A percentile compares a stretch with the other conserved stretches of the same genome.
phyloP scores from a whole-genome alignment of 2,888 invertebrate species.

The Himalopsyche anomala region DNA sequence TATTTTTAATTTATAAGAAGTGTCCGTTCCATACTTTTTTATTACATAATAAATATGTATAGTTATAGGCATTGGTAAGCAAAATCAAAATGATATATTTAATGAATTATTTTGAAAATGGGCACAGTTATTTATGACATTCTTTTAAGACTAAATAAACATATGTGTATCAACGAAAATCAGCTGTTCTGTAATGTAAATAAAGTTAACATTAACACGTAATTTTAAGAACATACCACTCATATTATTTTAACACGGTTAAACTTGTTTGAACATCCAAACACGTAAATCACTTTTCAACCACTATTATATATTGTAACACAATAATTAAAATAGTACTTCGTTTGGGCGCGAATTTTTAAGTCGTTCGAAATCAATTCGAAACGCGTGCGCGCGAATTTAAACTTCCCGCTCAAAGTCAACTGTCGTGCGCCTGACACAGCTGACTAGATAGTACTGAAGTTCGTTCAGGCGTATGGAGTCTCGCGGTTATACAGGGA shows the following conservation, averaged over 20 bases:
- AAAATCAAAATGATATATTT: too few species aligned
- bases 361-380: background rate
- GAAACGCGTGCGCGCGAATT: slow-evolving; percentile 17
- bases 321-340: background rate
- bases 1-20: too few species aligned
- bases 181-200: too few species aligned
- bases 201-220: too few species aligned
- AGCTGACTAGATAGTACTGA: slow-evolving; percentile 64
- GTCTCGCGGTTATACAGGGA: slow-evolving; percentile 17
- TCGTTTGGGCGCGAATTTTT: background rate
- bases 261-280: background rate
- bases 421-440: slow-evolving; percentile 55
- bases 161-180: too few species aligned
- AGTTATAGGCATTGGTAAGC: too few species aligned
- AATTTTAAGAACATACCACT: background rate
- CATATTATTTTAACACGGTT: background rate
- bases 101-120: too few species aligned
- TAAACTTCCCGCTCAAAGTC: slow-evolving; percentile 48
- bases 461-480: slow-evolving; percentile 36
- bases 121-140: too few species aligned
- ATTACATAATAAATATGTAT: too few species aligned
- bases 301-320: background rate
- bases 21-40: too few species aligned
- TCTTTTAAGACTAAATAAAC: too few species aligned
- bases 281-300: slow-evolving; percentile 5